Percentiles rank a stretch among this genome's conserved stretches.
Evolutionary conservation across 92 coral and sea anemone genomes (phyloP).

Genomic region (Parazoanthus swiftii): DNA sequence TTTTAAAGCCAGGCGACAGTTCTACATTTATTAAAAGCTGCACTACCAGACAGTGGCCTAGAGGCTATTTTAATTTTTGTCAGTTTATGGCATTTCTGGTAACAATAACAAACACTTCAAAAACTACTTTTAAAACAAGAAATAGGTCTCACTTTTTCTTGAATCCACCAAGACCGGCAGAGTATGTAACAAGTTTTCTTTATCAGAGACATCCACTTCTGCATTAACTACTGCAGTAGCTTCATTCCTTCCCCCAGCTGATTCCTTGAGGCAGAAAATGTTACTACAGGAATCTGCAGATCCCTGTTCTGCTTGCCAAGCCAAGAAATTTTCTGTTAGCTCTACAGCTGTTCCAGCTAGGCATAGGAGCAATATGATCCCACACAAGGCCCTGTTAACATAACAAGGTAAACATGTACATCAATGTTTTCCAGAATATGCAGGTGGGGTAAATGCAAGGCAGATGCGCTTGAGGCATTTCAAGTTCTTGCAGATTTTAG

Average conservation of each 20-base stretch:
- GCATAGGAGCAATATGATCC: constrained; percentile 73
- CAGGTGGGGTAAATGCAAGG: too few species aligned
- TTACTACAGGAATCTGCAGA: not conserved
- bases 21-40: too few species aligned
- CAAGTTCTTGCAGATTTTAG: too few species aligned
- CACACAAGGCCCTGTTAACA: constrained; percentile 65
- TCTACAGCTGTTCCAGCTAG: constrained; percentile 80
- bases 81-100: too few species aligned
- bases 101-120: not conserved
- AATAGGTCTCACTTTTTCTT: not conserved
- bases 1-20: too few species aligned
- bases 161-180: constrained; percentile 12
- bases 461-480: not conserved
- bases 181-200: not conserved
- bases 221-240: not conserved
- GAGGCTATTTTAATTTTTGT: too few species aligned
- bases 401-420: not conserved
- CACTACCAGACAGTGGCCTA: too few species aligned
- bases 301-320: not conserved
- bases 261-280: not conserved
- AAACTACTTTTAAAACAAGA: not conserved
- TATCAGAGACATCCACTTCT: not conserved
- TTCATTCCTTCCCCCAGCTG: not conserved
- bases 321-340: constrained; percentile 27
- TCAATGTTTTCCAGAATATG: too few species aligned